These are phyloP conservation scores for Arothron firmamentum DNA, from an alignment of 2,113 vertebrate species.

Conservation along the genomic window DNA sequence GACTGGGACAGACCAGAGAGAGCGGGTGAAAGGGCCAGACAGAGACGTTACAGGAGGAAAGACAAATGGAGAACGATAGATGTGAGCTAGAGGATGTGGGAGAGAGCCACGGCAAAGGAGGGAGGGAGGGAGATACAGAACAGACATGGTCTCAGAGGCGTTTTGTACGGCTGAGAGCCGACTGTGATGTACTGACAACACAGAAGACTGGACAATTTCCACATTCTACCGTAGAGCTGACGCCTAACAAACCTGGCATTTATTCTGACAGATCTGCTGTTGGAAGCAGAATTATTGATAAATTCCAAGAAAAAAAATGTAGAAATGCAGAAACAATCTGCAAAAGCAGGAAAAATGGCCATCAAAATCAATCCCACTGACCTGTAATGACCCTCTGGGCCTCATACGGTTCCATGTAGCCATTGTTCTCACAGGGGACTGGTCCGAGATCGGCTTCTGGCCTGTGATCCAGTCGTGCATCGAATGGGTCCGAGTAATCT, in stretches of 20 bases:
- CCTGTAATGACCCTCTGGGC: slow-evolving; percentile 96
- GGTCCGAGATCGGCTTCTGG: slow-evolving; percentile 60
- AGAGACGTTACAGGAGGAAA: slow-evolving; percentile 53
- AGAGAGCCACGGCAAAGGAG: slow-evolving; percentile 34
- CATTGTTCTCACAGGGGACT: slow-evolving; percentile 80
- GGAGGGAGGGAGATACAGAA: slow-evolving; percentile 8
- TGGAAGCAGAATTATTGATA: not conserved
- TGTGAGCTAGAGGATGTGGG: slow-evolving; percentile 40
- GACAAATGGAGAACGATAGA: slow-evolving; percentile 60
- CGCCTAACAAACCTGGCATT: slow-evolving; percentile 3
- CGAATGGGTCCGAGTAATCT: slow-evolving; percentile 94
- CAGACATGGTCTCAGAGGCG: slow-evolving; percentile 14
- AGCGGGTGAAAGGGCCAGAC: slow-evolving; percentile 36
- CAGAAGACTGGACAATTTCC: slow-evolving; percentile 1
- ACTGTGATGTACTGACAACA: not conserved
- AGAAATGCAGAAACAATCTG: not conserved
- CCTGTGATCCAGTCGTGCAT: slow-evolving; percentile 81
- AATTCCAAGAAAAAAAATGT: not conserved
- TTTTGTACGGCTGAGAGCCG: not conserved
- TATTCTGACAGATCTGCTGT: not conserved
- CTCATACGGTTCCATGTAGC: slow-evolving; percentile 98
- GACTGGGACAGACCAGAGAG: slow-evolving; percentile 42
- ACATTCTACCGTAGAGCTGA: not conserved
- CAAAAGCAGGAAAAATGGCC: not conserved
- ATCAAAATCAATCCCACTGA: slow-evolving; percentile 42